Base-by-base conservation (phyloP, 1,140 invertebrate species). In the Tetramorium parvispinum region DNA sequence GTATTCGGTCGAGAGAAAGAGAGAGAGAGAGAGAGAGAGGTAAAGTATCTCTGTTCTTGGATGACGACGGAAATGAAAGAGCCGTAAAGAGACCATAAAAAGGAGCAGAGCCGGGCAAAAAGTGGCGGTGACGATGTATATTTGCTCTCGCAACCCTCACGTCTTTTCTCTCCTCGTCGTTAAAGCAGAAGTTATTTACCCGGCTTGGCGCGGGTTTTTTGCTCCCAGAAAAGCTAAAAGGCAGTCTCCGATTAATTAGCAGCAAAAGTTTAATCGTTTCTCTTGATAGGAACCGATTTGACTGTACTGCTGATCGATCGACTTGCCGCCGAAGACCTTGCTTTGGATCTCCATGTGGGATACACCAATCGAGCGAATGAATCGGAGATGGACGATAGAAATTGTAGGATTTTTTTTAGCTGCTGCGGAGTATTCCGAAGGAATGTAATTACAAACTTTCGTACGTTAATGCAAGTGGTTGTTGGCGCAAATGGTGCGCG, bases 231-330 rank as follows among this genome's bases (percentile, higher is more conserved):
- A 61, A 49, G 65, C n/a, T 83, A 49, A 40, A 7, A 51, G 24
- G 16, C 21, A 21, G 32, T 10, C 21, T 61, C 13, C 51, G 43
- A 87, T 89, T 89, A 89, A 89, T 89, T 89, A 89, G 79, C 40
- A 51, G 40, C 49, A 37, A 51, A 76, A 59, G 59, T 49, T 82
- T 81, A 88, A 89, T 77, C 65, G 66, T 65, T 57, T 51, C 77
- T 55, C 5, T 16, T 40, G 32, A 49, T 66, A n/a, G 18, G 5
- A 24, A 24, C 27, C n/a, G 79, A 87, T 32, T 21, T 40, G 37
- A n/a, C 13, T 73, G 85, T 68, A 46, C 59, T 13, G 71, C 18
- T 43, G 40, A 11, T 71, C 51, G 37, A 49, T 40, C 49, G 21
- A 82, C n/a, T 82, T 24, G 51, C 51, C 18, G 53, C 53, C 53